phyloP scores from a whole-genome alignment of 2,113 vertebrate species.

The Carassius auratus region DNA sequence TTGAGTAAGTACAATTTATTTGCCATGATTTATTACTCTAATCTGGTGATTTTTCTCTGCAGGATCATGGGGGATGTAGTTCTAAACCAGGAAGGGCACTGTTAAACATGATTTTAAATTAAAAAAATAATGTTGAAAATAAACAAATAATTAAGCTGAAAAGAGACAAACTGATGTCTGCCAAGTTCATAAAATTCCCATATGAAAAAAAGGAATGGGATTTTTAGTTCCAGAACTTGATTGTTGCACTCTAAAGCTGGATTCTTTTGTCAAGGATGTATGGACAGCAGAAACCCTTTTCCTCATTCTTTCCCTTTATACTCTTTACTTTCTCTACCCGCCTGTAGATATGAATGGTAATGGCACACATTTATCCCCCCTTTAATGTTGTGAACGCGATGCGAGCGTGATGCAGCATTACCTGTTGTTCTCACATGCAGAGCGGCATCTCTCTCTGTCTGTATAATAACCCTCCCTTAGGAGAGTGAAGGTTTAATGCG shows the following conservation, averaged over 20 bases:
- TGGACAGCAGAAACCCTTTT: not conserved
- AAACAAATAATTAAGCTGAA: not conserved
- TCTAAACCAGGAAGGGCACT: not conserved
- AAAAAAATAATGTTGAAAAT: too few species aligned
- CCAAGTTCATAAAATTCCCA: not conserved
- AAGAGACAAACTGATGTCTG: not conserved
- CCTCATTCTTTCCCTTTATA: not conserved
- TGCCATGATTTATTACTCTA: not conserved
- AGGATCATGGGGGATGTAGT: not conserved
- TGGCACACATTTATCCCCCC: not conserved
- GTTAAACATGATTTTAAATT: not conserved
- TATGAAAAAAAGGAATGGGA: not conserved
- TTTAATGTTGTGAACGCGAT: conserved; percentile 11
- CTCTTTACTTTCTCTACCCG: not conserved
- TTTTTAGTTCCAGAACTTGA: not conserved
- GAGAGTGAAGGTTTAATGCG: conserved; percentile 75
- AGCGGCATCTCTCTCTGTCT: conserved; percentile 71
- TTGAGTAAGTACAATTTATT: not conserved
- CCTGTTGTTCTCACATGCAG: conserved; percentile 77
- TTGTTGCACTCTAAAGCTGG: too few species aligned
- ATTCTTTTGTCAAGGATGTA: not conserved
- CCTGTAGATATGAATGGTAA: conserved; percentile 3
- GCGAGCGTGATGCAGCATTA: conserved; percentile 68
- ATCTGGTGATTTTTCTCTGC: not conserved
- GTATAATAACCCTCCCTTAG: conserved; percentile 78